Percentiles rank a stretch among this genome's conserved stretches.
Evolutionary conservation across 2,888 invertebrate genomes (phyloP).

Genomic region (Spicauda simplicius): DNA sequence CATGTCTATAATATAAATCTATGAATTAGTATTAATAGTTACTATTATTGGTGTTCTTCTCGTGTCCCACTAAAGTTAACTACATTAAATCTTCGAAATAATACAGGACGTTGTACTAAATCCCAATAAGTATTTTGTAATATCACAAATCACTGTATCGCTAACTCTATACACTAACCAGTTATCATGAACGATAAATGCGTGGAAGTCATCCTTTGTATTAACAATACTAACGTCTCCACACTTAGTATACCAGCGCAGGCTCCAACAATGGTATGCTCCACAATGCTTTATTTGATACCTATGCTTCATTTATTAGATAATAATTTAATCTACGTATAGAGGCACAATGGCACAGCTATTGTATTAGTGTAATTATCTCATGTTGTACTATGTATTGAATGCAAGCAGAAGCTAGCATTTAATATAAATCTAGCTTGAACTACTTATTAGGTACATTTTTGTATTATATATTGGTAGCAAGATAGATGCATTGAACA

Average conservation of each 20-base stretch:
- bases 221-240: conserved; percentile 23
- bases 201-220: conserved; percentile 55
- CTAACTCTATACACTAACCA: conserved; percentile 71
- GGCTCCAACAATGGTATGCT: conserved; percentile 36
- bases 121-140: conserved; percentile 77
- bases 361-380: conserved; percentile 54
- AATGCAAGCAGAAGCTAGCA: conserved; percentile 34
- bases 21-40: conserved; percentile 52
- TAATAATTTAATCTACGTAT: conserved; percentile 54
- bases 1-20: conserved; percentile 50
- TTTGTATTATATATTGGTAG: conserved; percentile 26
- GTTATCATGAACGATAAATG: conserved; percentile 58
- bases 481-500: neutral
- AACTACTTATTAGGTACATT: conserved; percentile 25
- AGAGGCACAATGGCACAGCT: conserved; percentile 77
- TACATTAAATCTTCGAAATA: conserved; percentile 74
- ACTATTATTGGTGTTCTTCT: conserved; percentile 81
- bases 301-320: conserved; percentile 38
- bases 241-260: conserved; percentile 31
- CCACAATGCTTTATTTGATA: conserved; percentile 31
- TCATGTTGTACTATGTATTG: conserved; percentile 35
- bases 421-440: conserved; percentile 30
- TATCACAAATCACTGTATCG: conserved; percentile 82
- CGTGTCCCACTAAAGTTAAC: conserved; percentile 74
- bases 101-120: conserved; percentile 78